These are phyloP conservation scores for Actias luna DNA, from an alignment of 2,888 invertebrate species.

Conservation along the genomic window DNA sequence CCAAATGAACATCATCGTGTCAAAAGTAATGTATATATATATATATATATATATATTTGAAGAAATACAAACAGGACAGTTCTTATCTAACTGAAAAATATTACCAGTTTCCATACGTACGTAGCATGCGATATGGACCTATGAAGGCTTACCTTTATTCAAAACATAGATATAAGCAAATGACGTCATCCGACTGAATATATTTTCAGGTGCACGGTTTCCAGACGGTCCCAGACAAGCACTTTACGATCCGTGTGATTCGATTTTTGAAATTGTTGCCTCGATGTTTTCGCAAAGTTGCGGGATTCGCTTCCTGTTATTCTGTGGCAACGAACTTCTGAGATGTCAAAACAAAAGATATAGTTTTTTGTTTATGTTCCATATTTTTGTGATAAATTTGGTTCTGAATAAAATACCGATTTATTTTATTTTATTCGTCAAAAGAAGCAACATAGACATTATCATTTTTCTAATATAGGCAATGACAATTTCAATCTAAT, in stretches of 20 bases:
- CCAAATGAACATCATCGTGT: too few relatives aligned
- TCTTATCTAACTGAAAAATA: too few relatives aligned
- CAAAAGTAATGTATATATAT: too few relatives aligned
- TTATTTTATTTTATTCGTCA: too few relatives aligned
- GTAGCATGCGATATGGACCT: not conserved
- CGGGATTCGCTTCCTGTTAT: constrained; percentile 29
- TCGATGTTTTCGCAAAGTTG: constrained; percentile 44
- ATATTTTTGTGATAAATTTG: not conserved
- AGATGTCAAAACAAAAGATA: not conserved
- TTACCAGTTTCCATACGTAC: not conserved
- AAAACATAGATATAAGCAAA: not conserved
- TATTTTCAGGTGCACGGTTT: constrained; percentile 34
- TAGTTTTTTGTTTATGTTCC: not conserved
- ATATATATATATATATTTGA: too few relatives aligned
- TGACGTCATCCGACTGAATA: constrained; percentile 4
- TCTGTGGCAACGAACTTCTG: constrained; percentile 17
- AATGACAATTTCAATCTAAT: too few relatives aligned
- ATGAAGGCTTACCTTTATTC: not conserved
- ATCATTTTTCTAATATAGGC: too few relatives aligned
- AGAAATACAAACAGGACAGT: too few relatives aligned
- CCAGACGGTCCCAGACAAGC: constrained; percentile 40
- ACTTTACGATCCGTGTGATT: constrained; percentile 62
- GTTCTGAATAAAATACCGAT: too few relatives aligned
- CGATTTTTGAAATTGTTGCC: constrained; percentile 57
- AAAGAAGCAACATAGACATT: too few relatives aligned